A percentile compares a stretch with the other conserved stretches of the same genome.
Evolutionary conservation across 1,140 invertebrate genomes (phyloP).

Genomic region (Acarapis woodi): DNA sequence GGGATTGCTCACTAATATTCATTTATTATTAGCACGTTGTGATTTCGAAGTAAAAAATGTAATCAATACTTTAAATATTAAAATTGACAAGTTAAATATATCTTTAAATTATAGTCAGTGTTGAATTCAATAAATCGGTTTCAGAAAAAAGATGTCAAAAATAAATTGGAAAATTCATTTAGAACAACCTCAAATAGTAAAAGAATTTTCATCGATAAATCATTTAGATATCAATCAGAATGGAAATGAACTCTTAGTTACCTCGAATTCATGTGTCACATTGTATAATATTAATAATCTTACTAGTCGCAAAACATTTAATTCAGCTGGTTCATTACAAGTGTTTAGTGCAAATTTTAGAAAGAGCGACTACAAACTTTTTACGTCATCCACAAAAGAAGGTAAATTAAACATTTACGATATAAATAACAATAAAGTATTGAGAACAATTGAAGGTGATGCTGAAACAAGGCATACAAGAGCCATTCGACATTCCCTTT

Average conservation of each 20-base stretch:
- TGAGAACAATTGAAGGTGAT: conserved; percentile 6
- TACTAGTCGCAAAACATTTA: conserved; percentile 43
- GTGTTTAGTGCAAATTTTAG: conserved; percentile 62
- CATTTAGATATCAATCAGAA: conserved; percentile 61
- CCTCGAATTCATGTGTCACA: conserved; percentile 51
- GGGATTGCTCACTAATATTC: no score
- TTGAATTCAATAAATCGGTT: background rate
- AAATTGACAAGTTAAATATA: background rate
- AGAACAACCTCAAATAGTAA: conserved; percentile 26
- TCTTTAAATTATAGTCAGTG: background rate
- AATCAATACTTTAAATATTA: background rate
- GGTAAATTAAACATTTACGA: conserved; percentile 61
- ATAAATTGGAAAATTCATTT: conserved; percentile 7
- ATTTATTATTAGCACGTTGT: no score
- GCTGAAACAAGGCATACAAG: conserved; percentile 1
- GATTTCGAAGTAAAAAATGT: background rate
- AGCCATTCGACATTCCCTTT: conserved; percentile 2
- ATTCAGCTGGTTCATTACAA: conserved; percentile 30
- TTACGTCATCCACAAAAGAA: conserved; percentile 65
- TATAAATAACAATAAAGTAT: conserved; percentile 23
- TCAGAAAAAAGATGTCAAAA: no score
- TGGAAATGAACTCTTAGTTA: conserved; percentile 61
- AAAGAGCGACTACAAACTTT: conserved; percentile 39
- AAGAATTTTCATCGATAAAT: conserved; percentile 70
- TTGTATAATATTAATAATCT: conserved; percentile 25